A percentile compares a stretch with the other conserved stretches of the same genome.
phyloP scores from a whole-genome alignment of 2,888 invertebrate genomes.

The Villa cingulata region DNA sequence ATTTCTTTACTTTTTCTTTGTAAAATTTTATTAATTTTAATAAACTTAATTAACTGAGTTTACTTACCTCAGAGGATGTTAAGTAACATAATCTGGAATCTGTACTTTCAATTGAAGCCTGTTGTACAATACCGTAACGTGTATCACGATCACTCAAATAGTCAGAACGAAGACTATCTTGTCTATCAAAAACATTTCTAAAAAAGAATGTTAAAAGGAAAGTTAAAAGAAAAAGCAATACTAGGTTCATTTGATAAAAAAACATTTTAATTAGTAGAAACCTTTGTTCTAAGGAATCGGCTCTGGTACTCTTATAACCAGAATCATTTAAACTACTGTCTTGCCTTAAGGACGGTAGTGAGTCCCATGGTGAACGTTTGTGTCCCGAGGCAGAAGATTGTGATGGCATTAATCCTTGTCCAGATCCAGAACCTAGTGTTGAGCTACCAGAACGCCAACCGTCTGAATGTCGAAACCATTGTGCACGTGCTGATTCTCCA shows the following conservation, averaged over 20 bases:
- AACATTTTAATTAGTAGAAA: slow-evolving; percentile 24
- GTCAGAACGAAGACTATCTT: slow-evolving; percentile 78
- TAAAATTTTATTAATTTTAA: too few relatives aligned
- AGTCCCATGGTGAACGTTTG: slow-evolving; percentile 78
- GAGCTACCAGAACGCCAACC: slow-evolving; percentile 71
- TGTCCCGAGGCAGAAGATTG: slow-evolving; percentile 39
- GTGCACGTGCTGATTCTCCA: slow-evolving; percentile 76
- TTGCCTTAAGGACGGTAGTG: slow-evolving; percentile 68
- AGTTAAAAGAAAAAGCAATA: neutral
- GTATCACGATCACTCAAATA: slow-evolving; percentile 83
- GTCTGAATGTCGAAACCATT: slow-evolving; percentile 83
- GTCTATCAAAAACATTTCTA: slow-evolving; percentile 76
- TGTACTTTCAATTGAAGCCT: slow-evolving; percentile 86
- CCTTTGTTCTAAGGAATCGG: slow-evolving; percentile 80
- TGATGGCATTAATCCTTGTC: slow-evolving; percentile 39
- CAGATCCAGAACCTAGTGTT: slow-evolving; percentile 48
- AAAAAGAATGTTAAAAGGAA: slow-evolving; percentile 20
- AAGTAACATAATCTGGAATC: slow-evolving; percentile 87
- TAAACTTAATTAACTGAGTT: too few relatives aligned
- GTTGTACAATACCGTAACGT: slow-evolving; percentile 80
- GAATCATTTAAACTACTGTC: slow-evolving; percentile 78
- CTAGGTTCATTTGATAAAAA: neutral
- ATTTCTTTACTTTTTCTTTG: too few relatives aligned
- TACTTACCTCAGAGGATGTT: slow-evolving; percentile 89
- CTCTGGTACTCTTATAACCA: slow-evolving; percentile 72